Evolutionary conservation across 2,797 vertebrate species (phyloP).

Genomic region (Tiaroga cobitis): DNA sequence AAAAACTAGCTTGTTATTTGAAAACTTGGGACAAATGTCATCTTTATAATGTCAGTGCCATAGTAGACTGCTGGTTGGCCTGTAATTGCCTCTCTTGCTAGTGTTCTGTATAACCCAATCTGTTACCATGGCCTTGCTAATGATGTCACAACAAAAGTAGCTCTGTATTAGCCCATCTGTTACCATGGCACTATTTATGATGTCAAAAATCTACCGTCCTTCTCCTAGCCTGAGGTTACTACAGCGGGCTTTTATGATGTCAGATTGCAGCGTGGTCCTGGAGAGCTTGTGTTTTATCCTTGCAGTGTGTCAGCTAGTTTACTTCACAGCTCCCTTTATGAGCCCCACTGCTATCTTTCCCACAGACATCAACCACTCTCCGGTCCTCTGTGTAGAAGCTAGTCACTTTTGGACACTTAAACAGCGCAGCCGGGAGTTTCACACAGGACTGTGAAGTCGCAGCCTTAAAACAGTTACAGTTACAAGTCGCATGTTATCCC

Average conservation of each 20-base stretch:
- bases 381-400: constrained; percentile 37
- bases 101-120: constrained; percentile 24
- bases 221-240: constrained; percentile 49
- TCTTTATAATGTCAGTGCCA: constrained; percentile 26
- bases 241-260: constrained; percentile 59
- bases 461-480: constrained; percentile 26
- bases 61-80: not conserved
- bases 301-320: constrained; percentile 70
- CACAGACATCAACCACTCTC: constrained; percentile 49
- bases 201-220: constrained; percentile 72
- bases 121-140: constrained; percentile 51
- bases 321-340: constrained; percentile 81
- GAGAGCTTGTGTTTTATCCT: constrained; percentile 60
- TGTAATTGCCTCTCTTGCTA: constrained; percentile 4
- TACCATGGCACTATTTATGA: constrained; percentile 75
- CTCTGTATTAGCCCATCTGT: constrained; percentile 76
- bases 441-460: constrained; percentile 52
- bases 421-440: constrained; percentile 39
- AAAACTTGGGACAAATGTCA: constrained; percentile 16
- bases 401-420: constrained; percentile 49
- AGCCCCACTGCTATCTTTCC: constrained; percentile 73
- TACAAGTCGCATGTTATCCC: constrained; percentile 15
- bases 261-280: constrained; percentile 51
- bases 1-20: not conserved
- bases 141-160: constrained; percentile 49